These are phyloP conservation scores for Leucoraja erinaceus DNA, from an alignment of 2,113 vertebrate species.

Conservation along the genomic window DNA sequence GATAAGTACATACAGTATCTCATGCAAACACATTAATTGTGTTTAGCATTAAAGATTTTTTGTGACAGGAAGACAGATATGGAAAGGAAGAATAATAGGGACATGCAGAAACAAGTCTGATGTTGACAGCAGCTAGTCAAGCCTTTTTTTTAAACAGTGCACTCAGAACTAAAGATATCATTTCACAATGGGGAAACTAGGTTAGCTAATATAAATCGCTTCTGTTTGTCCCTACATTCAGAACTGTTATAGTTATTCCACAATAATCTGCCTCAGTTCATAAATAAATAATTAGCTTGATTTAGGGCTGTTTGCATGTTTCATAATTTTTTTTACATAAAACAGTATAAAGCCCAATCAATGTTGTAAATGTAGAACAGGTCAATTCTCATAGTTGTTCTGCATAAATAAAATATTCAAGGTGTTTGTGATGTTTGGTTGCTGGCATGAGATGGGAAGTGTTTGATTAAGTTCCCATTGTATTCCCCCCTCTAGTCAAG, in stretches of 20 bases:
- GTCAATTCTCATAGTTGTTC: not conserved
- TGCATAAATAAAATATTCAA: not conserved
- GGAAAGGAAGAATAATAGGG: not conserved
- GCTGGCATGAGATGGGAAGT: too few relatives aligned
- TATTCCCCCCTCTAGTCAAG: too few relatives aligned
- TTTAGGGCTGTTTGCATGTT: not conserved
- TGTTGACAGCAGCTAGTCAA: not conserved
- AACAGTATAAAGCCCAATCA: not conserved
- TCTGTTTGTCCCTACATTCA: not conserved
- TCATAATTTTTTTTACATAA: not conserved
- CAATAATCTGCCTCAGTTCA: not conserved
- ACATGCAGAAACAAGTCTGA: not conserved
- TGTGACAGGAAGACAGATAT: not conserved
- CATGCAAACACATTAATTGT: not conserved
- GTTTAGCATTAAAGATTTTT: not conserved
- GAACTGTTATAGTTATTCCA: not conserved
- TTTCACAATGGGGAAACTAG: not conserved
- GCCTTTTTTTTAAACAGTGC: not conserved
- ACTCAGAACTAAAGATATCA: not conserved
- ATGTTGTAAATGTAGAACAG: not conserved
- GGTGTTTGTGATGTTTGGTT: too few relatives aligned
- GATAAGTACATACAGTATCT: not conserved
- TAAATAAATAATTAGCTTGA: not conserved
- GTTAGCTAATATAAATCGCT: not conserved
- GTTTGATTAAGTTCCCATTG: too few relatives aligned